These are phyloP conservation scores for Clamator glandarius DNA, from an alignment of 2,797 vertebrate species.

Conservation along the genomic window DNA sequence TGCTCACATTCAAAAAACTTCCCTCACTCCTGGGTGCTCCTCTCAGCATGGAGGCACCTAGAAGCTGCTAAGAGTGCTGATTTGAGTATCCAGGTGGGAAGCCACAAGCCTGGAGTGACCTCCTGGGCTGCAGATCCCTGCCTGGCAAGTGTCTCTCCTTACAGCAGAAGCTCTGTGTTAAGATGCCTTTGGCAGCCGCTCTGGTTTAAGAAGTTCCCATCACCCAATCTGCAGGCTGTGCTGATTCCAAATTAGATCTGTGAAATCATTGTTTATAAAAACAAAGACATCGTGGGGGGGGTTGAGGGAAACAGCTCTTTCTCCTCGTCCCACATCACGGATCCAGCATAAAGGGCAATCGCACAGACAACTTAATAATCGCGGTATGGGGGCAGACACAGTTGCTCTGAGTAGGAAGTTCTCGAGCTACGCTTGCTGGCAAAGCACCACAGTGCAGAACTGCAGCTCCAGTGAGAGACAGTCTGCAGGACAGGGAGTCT, in stretches of 20 bases:
- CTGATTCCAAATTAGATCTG: background rate
- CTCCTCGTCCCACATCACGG: background rate
- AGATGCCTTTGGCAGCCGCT: conserved; percentile 17
- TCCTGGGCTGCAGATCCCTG: background rate
- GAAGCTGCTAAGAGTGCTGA: background rate
- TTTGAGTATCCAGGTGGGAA: background rate
- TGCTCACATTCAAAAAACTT: background rate
- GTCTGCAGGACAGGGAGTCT: background rate
- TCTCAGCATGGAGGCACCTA: background rate
- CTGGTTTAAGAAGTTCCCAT: background rate
- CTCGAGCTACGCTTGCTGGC: background rate
- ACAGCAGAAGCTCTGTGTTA: background rate
- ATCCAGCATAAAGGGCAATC: background rate
- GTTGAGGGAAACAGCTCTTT: background rate
- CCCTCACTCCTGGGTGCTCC: background rate
- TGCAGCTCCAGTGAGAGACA: background rate
- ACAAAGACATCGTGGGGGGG: background rate
- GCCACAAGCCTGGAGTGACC: background rate
- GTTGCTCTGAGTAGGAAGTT: background rate
- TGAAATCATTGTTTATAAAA: background rate
- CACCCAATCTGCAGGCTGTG: background rate
- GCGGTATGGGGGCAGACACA: background rate
- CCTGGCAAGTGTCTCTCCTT: background rate
- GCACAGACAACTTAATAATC: background rate
- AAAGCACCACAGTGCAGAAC: background rate